Conservation (phyloP, 1,140 invertebrate species). For the Andrena cerasifolii region DNA sequence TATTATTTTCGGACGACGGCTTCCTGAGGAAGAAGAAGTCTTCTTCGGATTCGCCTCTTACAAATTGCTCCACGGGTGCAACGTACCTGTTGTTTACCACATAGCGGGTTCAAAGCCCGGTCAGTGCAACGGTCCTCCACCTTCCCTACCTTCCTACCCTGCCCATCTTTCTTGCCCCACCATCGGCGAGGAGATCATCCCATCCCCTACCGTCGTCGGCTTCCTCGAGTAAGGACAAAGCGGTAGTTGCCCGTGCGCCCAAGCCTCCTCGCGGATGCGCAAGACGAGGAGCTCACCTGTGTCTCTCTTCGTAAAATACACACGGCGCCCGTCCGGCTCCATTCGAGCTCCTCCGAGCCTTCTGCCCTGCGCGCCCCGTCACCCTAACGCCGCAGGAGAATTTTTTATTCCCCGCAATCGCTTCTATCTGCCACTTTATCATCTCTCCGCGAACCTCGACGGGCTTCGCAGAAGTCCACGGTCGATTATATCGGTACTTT, state of each 20-base stretch:
- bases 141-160: constrained; percentile 56
- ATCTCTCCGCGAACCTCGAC: no score
- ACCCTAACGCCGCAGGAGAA: background rate
- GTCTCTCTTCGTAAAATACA: constrained; percentile 53
- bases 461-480: no score
- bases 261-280: constrained; percentile 51
- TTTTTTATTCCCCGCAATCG: background rate
- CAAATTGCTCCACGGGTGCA: constrained; percentile 76
- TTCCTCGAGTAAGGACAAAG: constrained; percentile 61
- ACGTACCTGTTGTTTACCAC: constrained; percentile 79
- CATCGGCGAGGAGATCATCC: constrained; percentile 56
- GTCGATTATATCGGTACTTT: no score
- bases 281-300: constrained; percentile 56
- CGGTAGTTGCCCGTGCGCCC: constrained; percentile 56
- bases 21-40: constrained; percentile 53
- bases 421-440: background rate
- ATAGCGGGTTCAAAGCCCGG: constrained; percentile 77
- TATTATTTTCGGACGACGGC: constrained; percentile 61
- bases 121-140: constrained; percentile 72
- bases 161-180: constrained; percentile 46
- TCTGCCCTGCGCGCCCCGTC: background rate
- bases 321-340: constrained; percentile 19
- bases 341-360: background rate
- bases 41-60: constrained; percentile 62
- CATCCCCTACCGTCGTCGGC: constrained; percentile 57